Base-by-base conservation (phyloP, 2,113 vertebrate species). In the Megaptera novaeangliae region DNA sequence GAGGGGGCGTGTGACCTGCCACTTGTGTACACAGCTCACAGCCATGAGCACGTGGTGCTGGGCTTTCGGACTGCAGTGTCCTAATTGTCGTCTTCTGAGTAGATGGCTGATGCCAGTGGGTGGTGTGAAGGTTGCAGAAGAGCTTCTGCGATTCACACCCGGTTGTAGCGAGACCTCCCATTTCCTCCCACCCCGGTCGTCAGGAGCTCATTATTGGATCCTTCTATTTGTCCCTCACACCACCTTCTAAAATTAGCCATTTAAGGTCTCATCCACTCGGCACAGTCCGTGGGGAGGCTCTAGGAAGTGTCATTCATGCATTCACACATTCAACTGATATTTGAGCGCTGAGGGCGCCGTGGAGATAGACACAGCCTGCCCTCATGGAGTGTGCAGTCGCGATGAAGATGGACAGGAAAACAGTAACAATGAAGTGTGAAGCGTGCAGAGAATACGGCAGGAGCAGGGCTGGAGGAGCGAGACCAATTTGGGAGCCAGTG, bases 71-170 rank as follows among this genome's bases (percentile, higher is more conserved):
- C 34, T 82, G 15, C 21, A 1, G 1, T 72, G 87, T 66, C 91
- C 61, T 95, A 3, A 57, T 84, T 94, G 63, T 44, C 29, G 3
- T 34, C 92, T 96, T 89, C 88, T 61, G 69, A 72, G 83, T 69
- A 96, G 31, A 74, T 91, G 74, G 57, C 69, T 57, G 72, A 2
- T 27, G 71, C 88, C 71, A 36, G 2, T 41, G 86, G 39, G 2
- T 41, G 86, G 94, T 68, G 83, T 91, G 63, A 29, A 77, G 44
- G 92, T 39, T 29, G 23, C 97, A 29, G 36, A 7, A 41, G 44
- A 81, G 87, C 71, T 94, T 89, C 72, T 95, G 25, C 74, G 74
- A 2, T 88, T 75, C 93, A 75, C n/a, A 74, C 80, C 52, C 44
- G 8, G 97, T 94, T 91, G 18, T 63, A 57, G 34, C 41, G 20